phyloP scores from a whole-genome alignment of 2,888 invertebrate species.

The Onchidella celtica region DNA sequence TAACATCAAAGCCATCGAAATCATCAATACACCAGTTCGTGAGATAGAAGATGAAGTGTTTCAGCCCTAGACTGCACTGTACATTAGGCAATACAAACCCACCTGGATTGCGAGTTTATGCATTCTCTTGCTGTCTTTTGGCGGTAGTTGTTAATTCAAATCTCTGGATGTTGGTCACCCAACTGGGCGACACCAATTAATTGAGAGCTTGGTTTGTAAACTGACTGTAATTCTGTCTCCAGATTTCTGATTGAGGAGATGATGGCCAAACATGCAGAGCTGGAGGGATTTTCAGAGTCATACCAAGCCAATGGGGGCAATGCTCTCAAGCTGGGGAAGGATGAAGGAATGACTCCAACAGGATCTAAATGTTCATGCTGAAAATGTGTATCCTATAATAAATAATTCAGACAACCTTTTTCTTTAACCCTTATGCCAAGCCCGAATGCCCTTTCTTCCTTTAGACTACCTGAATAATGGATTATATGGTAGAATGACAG shows the following conservation, averaged over 20 bases:
- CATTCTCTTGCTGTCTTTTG: background rate
- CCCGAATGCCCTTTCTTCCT: no score
- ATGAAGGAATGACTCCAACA: constrained; percentile 25
- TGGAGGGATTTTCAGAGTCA: constrained; percentile 70
- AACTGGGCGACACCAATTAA: no score
- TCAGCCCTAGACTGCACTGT: no score
- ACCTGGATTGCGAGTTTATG: no score
- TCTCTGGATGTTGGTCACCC: background rate
- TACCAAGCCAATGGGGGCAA: constrained; percentile 53
- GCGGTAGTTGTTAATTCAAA: background rate
- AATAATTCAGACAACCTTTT: background rate
- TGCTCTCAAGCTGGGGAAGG: constrained; percentile 45
- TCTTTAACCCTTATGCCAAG: no score
- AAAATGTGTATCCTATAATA: constrained; percentile 14
- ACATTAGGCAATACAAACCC: no score
- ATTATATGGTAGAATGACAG: background rate
- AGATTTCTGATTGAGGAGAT: constrained; percentile 74
- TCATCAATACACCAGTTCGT: no score
- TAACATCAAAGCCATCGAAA: no score
- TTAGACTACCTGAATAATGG: no score
- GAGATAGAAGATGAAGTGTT: no score
- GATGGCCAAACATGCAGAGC: constrained; percentile 68
- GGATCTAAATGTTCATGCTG: constrained; percentile 59
- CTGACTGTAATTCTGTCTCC: constrained; percentile 45
- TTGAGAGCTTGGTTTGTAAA: no score